Percentiles rank a stretch among this genome's conserved stretches.
Evolutionary conservation across 53 echinoderm and acorn worm species (phyloP).

Genomic region (Actinopyga echinites): DNA sequence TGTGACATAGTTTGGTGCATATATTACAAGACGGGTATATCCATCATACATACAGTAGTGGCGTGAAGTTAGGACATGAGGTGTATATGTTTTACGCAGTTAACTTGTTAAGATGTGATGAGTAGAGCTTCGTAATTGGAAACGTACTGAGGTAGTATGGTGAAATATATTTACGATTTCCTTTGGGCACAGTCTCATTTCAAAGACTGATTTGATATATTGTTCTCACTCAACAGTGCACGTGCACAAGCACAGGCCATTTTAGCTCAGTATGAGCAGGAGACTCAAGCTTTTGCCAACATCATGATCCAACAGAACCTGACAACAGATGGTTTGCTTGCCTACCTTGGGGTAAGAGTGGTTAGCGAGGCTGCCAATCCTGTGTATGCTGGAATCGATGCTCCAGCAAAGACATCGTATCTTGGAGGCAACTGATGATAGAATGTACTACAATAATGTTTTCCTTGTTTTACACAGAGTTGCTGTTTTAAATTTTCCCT

Average conservation of each 20-base stretch:
- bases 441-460: not conserved
- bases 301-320: constrained; percentile 61
- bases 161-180: no score
- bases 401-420: constrained; percentile 77
- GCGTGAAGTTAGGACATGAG: no score
- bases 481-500: no score
- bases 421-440: constrained; percentile 24
- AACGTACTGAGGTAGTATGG: no score
- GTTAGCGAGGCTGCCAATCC: constrained; percentile 72
- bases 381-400: constrained; percentile 72
- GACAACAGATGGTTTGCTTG: constrained; percentile 60
- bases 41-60: no score
- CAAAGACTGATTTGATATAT: not conserved
- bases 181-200: no score
- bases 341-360: constrained; percentile 73
- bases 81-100: no score
- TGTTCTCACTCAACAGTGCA: constrained; percentile 41
- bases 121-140: no score
- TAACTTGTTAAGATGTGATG: no score
- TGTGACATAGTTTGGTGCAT: no score
- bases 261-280: constrained; percentile 64
- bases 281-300: constrained; percentile 60
- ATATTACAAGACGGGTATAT: no score
- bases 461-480: no score
- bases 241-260: constrained; percentile 65